A percentile compares a stretch with the other conserved stretches of the same genome.
phyloP scores from a whole-genome alignment of 2,888 invertebrate genomes.

The Eupeodes latifasciatus region DNA sequence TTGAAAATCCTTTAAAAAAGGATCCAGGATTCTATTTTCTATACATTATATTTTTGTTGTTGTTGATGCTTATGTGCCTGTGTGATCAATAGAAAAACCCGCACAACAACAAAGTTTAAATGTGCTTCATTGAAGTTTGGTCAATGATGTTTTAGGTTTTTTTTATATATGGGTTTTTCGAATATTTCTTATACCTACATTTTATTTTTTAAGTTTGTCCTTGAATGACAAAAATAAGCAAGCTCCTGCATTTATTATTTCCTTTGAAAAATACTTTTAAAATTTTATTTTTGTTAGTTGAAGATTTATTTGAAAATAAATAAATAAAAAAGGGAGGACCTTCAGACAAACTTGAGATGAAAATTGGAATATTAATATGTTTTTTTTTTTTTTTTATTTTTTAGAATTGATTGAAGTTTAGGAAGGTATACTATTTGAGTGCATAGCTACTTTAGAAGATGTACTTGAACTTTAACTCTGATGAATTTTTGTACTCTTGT shows the following conservation, averaged over 20 bases:
- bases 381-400: not conserved
- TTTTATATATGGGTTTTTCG: constrained; percentile 25
- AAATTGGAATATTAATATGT: not conserved
- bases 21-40: constrained; percentile 31
- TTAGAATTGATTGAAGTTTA: not conserved
- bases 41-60: not conserved
- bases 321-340: not conserved
- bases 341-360: not conserved
- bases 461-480: no score
- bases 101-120: constrained; percentile 53
- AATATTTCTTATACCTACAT: constrained; percentile 8
- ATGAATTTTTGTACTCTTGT: no score
- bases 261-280: constrained; percentile 3
- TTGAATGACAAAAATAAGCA: constrained; percentile 23
- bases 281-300: not conserved
- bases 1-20: constrained; percentile 62
- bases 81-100: constrained; percentile 20
- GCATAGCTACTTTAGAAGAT: no score
- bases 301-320: not conserved
- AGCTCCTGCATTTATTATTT: constrained; percentile 3
- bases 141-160: constrained; percentile 45
- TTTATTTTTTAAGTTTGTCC: constrained; percentile 5
- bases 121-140: constrained; percentile 63
- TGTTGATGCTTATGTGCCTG: not conserved
- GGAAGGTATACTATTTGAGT: no score